Conservation (phyloP, 2,888 invertebrate genomes). For the Dryococelus australis region DNA sequence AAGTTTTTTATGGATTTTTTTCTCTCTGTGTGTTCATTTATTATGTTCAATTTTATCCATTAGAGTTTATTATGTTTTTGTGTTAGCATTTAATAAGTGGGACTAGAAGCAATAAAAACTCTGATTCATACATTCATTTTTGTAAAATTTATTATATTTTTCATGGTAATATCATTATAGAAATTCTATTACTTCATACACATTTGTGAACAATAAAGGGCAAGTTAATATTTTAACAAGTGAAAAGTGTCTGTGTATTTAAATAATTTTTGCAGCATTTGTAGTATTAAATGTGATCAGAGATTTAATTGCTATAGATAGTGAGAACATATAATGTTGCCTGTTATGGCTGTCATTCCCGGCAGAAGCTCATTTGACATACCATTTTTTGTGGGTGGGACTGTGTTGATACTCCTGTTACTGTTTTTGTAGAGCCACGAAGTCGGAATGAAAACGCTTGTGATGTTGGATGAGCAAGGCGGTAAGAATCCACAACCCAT, state of each 20-base stretch:
- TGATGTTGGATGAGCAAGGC: conserved; percentile 99
- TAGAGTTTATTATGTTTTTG: conserved; percentile 3
- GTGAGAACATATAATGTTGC: not conserved
- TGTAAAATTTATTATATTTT: not conserved
- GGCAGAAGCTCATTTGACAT: not conserved
- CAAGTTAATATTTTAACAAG: too few species aligned
- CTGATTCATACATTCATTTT: not conserved
- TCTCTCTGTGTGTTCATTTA: conserved; percentile 40
- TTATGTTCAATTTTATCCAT: not conserved
- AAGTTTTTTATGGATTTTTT: not conserved
- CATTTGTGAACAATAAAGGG: too few species aligned
- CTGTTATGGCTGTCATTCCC: not conserved
- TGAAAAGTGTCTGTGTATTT: too few species aligned
- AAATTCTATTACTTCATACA: not conserved
- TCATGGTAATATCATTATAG: not conserved
- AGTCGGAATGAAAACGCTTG: conserved; percentile 99
- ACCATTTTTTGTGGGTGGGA: conserved; percentile 32
- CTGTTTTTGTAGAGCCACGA: conserved; percentile 95
- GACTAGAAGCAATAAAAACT: not conserved
- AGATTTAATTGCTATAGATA: not conserved
- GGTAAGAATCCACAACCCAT: conserved; percentile 77
- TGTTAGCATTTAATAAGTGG: conserved; percentile 12
- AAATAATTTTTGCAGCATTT: too few species aligned
- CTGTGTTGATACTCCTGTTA: conserved; percentile 48
- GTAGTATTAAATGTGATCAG: not conserved